Conservation (phyloP, 2,113 vertebrate genomes). For the Leptosomus discolor region DNA sequence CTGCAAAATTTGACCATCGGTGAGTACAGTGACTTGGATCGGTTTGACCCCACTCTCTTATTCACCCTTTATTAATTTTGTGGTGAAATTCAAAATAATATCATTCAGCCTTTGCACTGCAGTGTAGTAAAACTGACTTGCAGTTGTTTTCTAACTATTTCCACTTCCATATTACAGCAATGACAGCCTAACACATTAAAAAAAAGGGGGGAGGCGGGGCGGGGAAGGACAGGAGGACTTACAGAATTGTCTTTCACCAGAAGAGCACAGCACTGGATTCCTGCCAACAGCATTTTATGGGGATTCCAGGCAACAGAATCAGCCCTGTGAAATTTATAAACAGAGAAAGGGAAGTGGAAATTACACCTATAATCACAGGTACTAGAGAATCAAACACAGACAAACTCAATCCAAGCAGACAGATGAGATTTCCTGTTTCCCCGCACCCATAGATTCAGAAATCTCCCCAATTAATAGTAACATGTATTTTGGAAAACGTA, state of each 20-base stretch:
- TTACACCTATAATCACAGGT: neutral
- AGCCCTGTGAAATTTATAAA: slow-evolving; percentile 64
- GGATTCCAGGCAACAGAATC: slow-evolving; percentile 87
- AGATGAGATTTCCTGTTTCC: neutral
- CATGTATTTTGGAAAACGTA: neutral
- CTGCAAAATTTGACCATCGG: neutral
- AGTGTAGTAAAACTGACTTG: neutral
- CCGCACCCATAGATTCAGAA: neutral
- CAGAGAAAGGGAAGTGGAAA: neutral
- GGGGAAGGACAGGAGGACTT: slow-evolving; percentile 37
- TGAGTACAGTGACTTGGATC: neutral
- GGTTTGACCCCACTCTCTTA: neutral
- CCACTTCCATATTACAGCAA: neutral
- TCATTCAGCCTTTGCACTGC: neutral
- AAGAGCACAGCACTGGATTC: slow-evolving; percentile 85
- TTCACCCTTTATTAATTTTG: neutral
- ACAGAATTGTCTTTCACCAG: slow-evolving; percentile 83
- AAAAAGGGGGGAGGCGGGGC: too few species aligned
- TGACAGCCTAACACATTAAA: neutral
- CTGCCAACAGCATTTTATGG: slow-evolving; percentile 88
- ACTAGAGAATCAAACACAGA: neutral
- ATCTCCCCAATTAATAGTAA: neutral
- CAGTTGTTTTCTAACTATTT: neutral
- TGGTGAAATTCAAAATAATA: neutral
- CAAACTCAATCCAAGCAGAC: neutral